Conservation (phyloP, 1,140 invertebrate species). For the Formica selysi region DNA sequence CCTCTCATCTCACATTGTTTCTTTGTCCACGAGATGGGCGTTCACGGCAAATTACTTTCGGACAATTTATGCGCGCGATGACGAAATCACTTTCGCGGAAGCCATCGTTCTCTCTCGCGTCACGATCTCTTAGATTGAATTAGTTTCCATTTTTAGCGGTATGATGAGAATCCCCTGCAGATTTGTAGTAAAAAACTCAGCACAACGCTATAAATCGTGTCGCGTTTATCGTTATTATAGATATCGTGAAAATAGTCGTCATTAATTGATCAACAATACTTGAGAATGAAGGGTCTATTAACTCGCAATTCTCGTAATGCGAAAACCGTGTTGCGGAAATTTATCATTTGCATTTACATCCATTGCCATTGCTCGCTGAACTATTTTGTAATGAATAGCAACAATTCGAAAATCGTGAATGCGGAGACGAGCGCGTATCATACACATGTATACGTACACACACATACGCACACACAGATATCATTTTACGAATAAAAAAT, state of each 20-base stretch:
- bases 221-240: background rate
- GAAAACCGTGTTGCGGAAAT: slow-evolving; percentile 20
- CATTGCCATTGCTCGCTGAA: background rate
- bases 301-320: background rate
- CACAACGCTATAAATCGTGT: too few species aligned
- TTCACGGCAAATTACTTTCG: slow-evolving; percentile 14
- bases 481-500: background rate
- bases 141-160: background rate
- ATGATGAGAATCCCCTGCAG: background rate
- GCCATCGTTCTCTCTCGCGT: background rate
- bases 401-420: background rate
- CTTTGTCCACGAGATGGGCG: background rate
- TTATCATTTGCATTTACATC: background rate
- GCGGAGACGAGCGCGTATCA: background rate
- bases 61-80: slow-evolving; percentile 1
- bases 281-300: background rate
- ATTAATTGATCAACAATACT: slow-evolving; percentile 12
- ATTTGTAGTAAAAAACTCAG: background rate
- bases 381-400: background rate
- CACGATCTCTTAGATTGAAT: background rate
- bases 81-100: background rate
- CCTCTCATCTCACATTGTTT: background rate
- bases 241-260: background rate
- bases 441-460: too few species aligned
- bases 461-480: background rate